Evolutionary conservation across 1,140 invertebrate species (phyloP), one percentile per base, ranked within the genome.

Genomic region (Andricus grossulariae): DNA sequence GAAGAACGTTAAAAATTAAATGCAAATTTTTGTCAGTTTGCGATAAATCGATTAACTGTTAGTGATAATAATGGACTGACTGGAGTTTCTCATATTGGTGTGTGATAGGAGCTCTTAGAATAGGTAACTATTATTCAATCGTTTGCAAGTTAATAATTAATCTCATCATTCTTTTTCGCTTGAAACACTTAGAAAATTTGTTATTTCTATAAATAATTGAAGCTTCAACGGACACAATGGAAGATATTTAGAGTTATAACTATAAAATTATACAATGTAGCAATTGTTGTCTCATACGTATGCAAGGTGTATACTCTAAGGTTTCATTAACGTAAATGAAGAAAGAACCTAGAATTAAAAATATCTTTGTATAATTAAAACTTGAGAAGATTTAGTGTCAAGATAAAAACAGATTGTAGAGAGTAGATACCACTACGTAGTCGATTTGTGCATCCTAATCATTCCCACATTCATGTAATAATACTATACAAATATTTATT

Each of bases 291-390:
- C 57, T 66, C 57, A 39, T 66, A 32, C n/a, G 25, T 66, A 66
- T 66, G 57, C 57, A 39, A 66, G 57, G 39, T 39, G 57, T 66
- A 66, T 66, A 66, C 25, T 66, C 25, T 66, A 21, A 45, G 15
- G 39, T 66, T 66, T 66, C 32, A 39, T 66, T 39, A 66, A 66
- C 25, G 60, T 66, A 39, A 66, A 66, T 66, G 15, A 66, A 66
- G 60, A 45, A 66, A 66, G 60, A 66, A 66, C 60, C 60, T 39
- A 66, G 60, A 66, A 66, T 66, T 66, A 39, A 66, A 66, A 66
- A 66, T 66, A 32, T 39, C 32, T 32, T 32, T 66, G 60, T 16
- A 45, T 45, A 66, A 66, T 66, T 66, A 66, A 66, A 66, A 66
- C 60, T 66, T 39, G 25, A 32, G 16, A 8, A 66, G 39, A 66